Base-by-base conservation (phyloP, 2,113 vertebrate species). In the pig (Sus scrofa) region DNA sequence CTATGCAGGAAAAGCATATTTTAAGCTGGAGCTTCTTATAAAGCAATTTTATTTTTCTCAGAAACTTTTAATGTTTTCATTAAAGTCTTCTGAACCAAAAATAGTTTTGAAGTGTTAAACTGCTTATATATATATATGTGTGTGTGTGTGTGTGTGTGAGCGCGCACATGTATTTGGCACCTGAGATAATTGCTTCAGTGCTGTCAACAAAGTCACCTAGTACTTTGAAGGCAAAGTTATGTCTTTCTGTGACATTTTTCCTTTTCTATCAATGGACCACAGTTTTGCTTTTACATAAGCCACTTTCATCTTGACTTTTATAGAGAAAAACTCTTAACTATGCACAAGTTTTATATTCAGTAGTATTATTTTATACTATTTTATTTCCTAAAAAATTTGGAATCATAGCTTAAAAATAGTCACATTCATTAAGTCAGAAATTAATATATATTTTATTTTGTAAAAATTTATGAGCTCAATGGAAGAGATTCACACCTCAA, bases 21-120 rank as follows among this genome's bases (percentile, higher is more conserved):
- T 88, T 91, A 91, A 60, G 2, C 56, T 89, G 39, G 34, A 70
- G 50, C 19, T 58, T 87, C n/a, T 86, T 71, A 0, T 87, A 79
- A 84, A 68, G 16, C 30, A 18, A 81, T 90, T 93, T 95, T 54
- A 68, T 63, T 89, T 95, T 95, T 70, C 58, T 63, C 19, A 84
- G 86, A 71, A 84, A 90, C 70, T 3, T 71, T 65, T 83, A 96
- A 92, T 14, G 9, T 65, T 94, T 94, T 85, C 34, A 85, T 94
- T 95, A 86, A 95, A 44, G 13, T 87, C 26, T 85, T 34, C 50
- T 75, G 77, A 90, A 87, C 34, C 73, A 81, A 97, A 92, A 68
- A 16, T 18, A 58, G 30, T 81, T 91, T 65, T 94, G 68, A 95
- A 78, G 14, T 81, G 34, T 19, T 79, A 58, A 91, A 86, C 78